phyloP scores from a whole-genome alignment of 2,113 vertebrate genomes.

The Antigone vipio region DNA sequence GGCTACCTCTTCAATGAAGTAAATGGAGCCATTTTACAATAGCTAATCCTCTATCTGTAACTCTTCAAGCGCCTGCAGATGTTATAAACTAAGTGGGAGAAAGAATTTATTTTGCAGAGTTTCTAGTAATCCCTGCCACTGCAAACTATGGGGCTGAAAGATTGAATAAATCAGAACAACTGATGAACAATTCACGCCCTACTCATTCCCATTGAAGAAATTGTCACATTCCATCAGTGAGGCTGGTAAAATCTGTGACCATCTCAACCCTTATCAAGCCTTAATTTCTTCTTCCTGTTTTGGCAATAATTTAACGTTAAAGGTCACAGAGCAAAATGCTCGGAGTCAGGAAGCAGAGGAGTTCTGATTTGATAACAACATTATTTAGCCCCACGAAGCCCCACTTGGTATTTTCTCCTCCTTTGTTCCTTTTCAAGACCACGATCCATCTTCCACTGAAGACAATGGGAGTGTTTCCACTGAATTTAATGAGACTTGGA shows the following conservation, averaged over 20 bases:
- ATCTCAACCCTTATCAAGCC: conserved; percentile 52
- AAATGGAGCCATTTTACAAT: conserved; percentile 40
- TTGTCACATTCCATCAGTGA: conserved; percentile 61
- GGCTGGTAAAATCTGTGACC: conserved; percentile 48
- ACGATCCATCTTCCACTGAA: conserved; percentile 65
- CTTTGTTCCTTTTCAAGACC: conserved; percentile 58
- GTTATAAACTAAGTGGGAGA: conserved; percentile 11
- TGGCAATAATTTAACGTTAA: conserved; percentile 66
- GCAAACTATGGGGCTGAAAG: conserved; percentile 8
- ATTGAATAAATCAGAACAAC: conserved; percentile 49
- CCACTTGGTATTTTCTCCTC: conserved; percentile 55
- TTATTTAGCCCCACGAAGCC: conserved; percentile 44
- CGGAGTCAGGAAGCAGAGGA: conserved; percentile 51
- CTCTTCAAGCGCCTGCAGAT: conserved; percentile 35
- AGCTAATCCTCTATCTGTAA: conserved; percentile 41
- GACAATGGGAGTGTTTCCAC: conserved; percentile 65
- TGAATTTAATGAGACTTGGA: conserved; percentile 69
- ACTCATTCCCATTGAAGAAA: conserved; percentile 50
- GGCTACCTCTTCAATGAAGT: conserved; percentile 26
- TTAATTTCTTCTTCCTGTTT: conserved; percentile 64
- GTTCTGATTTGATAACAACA: conserved; percentile 62
- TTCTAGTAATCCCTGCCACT: conserved; percentile 41
- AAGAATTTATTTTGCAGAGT: conserved; percentile 24
- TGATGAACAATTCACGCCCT: conserved; percentile 48
- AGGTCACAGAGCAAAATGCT: conserved; percentile 54